Percentiles rank a stretch among this genome's conserved stretches.
Conservation (phyloP, 2,888 invertebrate species). For the Trypoxylon attenuatum region DNA sequence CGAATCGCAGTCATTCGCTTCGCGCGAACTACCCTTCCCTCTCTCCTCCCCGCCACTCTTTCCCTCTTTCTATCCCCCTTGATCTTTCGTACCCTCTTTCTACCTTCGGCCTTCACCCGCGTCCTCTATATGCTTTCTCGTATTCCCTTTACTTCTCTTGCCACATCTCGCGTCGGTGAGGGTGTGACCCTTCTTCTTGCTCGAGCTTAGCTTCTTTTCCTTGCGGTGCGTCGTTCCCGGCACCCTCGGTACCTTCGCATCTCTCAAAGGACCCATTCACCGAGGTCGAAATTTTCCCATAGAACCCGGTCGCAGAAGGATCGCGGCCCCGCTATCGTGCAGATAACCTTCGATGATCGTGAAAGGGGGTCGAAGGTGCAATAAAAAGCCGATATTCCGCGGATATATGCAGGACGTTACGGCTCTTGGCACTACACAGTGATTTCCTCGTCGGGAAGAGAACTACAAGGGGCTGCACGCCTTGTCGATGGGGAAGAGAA, state of each 20-base stretch:
- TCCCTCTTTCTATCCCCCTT: constrained; percentile 13
- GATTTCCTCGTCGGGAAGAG: constrained; percentile 7
- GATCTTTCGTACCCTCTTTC: not conserved
- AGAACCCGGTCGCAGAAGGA: constrained; percentile 14
- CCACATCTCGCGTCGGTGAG: constrained; percentile 6
- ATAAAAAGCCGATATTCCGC: constrained; percentile 28
- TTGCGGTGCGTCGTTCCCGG: not conserved
- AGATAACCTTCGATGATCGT: constrained; percentile 34
- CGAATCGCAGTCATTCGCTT: constrained; percentile 71
- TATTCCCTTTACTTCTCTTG: constrained; percentile 7
- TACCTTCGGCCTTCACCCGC: constrained; percentile 1
- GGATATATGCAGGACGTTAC: constrained; percentile 21
- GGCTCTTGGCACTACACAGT: constrained; percentile 16
- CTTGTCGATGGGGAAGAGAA: not conserved
- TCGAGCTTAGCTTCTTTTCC: not conserved
- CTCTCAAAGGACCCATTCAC: constrained; percentile 30
- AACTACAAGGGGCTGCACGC: too few species aligned
- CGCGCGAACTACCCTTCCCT: constrained; percentile 59
- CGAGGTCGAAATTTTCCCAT: constrained; percentile 29
- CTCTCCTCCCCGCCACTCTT: constrained; percentile 17
- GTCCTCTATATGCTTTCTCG: not conserved
- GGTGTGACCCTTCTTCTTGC: not conserved
- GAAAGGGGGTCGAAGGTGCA: constrained; percentile 19
- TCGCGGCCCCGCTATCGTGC: constrained; percentile 9
- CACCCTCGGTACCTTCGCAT: constrained; percentile 1